Evolutionary conservation across 2,797 vertebrate species (phyloP), one percentile per base, ranked within the genome.

Genomic region (Melopsittacus undulatus): DNA sequence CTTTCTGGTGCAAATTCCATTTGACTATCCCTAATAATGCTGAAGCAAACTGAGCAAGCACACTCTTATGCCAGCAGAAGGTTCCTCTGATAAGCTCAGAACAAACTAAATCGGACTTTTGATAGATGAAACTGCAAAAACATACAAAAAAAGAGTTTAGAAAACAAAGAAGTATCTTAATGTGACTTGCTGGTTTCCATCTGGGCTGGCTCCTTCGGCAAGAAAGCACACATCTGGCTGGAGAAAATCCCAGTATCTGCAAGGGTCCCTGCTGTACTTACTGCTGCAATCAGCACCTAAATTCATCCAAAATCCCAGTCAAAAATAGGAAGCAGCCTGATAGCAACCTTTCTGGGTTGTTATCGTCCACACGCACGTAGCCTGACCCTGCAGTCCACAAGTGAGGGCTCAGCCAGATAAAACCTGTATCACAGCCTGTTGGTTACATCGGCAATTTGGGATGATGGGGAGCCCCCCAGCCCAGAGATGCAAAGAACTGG

Each of bases 351-450:
- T 68, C 68, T 79, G 17, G 29, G 38, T 40, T 56, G 40, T 10
- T 89, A 30, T 2, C 5, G 1, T 40, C 36, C 18, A n/a, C 15
- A 36, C 4, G 77, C 73, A 34, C 0, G 11, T 42, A 75, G 56
- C 45, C 48, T 67, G 24, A 61, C 26, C 54, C 42, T 17, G 4
- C 11, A 40, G n/a, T 9, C n/a, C 3, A 2, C 63, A 38, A 68
- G 49, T 45, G 24, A 46, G n/a, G 32, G 22, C 40, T 72, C 84
- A 87, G 57, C 34, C 66, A 68, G 21, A 36, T 64, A 77, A 87
- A 85, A 36, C 57, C 69, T 10, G 19, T 1, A 1, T 30, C 2
- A 2, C 12, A 23, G 5, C 38, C 10, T 3, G 0, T 2, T 0
- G 0, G 27, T 43, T 45, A 36, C n/a, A 46, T 85, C 57, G 30